Evolutionary conservation across 2,888 invertebrate genomes (phyloP), one percentile per base, ranked within the genome.

Genomic region (Galeruca laticollis): DNA sequence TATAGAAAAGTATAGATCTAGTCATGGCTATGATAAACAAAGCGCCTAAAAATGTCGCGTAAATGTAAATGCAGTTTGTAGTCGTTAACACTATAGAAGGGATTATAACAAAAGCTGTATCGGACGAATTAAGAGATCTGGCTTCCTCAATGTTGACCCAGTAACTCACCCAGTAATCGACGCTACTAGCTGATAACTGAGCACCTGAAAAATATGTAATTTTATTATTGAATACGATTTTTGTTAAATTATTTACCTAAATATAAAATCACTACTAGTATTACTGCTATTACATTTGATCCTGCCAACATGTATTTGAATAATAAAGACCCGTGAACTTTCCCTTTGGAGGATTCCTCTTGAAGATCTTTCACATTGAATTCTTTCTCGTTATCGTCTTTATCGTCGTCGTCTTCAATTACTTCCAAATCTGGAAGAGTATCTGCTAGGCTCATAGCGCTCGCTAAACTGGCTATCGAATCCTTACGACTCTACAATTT

Each of bases 121-220:
- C 8, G 26, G 35, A 6, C 8, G 18, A 6, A 15, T n/a, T 43
- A n/a, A 26, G 9, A 20, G 26, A 21, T 13, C 68, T 68, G n/a
- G 15, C 56, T 47, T 68, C 68, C 35, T 68, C 62, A 18, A 68
- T 52, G 13, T 68, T 68, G 1, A 62, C 57, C 93, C 93, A 94
- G 78, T 88, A 90, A 75, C 92, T 92, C 0, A 94, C 87, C 88
- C 93, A 94, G 77, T 88, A 93, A 79, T 94, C 94, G 0, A 90
- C 88, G 0, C 89, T 89, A 15, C 91, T 92, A 1, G 54, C 54
- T 8, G 54, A 13, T 4, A 54, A n/a, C 9, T 54, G 54, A 13
- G 62, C 20, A 2, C 47, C 54, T 54, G 31, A 31, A 54, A 54
- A 54, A 31, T 54, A n/a, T n/a, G n/a, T 15, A 43, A 15, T 43